Evolutionary conservation across 1,140 invertebrate species (phyloP), one percentile per base, ranked within the genome.

Genomic region (Leguminivora glycinivorella): DNA sequence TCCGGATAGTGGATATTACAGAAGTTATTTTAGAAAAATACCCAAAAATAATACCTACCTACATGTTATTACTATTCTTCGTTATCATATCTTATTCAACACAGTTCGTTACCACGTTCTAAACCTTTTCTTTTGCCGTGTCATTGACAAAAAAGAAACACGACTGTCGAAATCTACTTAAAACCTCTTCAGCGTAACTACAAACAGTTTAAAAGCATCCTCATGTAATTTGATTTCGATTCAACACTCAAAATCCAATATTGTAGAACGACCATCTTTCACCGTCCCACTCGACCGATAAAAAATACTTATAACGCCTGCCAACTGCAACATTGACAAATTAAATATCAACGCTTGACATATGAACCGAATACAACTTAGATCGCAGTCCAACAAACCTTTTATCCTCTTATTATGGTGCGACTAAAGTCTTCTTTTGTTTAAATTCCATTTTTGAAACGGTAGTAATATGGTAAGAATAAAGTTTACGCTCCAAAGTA

Each of bases 271-370:
- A 72, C 69, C 74, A 68, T 72, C 73, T 72, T 67, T 75, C 78
- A 75, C 75, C 67, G 52, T 72, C 69, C 52, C 69, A 72, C 58
- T 74, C 71, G 43, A 75, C 74, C 77, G 69, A 79, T 72, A 73
- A 76, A 79, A 70, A 72, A 75, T 68, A 69, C 40, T 79, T 82
- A 84, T 84, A 85, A 87, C 81, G 78, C 52, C 80, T 86, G 84
- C 84, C 84, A 87, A 77, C 74, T 70, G 72, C 72, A 81, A 84
- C 80, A 87, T 83, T 87, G 84, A 87, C 84, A 85, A 84, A 87
- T 85, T 85, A 85, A 85, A 84, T 81, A 83, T 82, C 81, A 82
- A 12, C 66, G 66, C 66, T 67, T 67, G 66, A n/a, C 31, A 67
- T 67, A 43, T 25, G 66, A 67, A 63, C 58, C n/a, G n/a, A n/a